These are phyloP conservation scores for Porphyrio hochstetteri DNA, from an alignment of 2,113 vertebrate species.

Conservation along the genomic window DNA sequence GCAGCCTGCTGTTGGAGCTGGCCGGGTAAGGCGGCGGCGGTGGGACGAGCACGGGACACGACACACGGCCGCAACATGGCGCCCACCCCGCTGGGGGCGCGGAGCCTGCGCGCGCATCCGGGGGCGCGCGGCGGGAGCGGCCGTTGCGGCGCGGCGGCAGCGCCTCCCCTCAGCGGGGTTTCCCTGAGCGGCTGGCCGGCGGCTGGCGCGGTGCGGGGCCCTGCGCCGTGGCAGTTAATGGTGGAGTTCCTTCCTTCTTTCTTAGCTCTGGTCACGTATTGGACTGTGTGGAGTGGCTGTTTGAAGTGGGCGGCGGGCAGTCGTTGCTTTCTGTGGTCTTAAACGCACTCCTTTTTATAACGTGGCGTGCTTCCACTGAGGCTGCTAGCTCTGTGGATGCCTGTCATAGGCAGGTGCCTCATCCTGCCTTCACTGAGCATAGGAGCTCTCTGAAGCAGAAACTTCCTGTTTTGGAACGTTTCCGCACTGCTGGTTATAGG, in stretches of 20 bases:
- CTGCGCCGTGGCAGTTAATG: fast-evolving
- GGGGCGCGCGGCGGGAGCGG: background rate
- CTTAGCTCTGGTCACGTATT: fast-evolving
- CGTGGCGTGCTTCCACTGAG: fast-evolving
- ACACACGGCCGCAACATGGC: background rate
- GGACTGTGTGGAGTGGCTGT: background rate
- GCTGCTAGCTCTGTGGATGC: fast-evolving
- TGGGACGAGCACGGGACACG: too few relatives aligned
- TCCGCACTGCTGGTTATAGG: background rate
- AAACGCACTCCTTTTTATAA: fast-evolving
- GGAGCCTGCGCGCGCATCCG: background rate
- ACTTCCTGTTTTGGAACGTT: background rate
- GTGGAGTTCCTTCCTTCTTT: fast-evolving
- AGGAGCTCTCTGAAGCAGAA: background rate
- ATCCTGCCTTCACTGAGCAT: fast-evolving
- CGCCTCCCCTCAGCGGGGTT: background rate
- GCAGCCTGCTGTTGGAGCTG: slow-evolving; percentile 87
- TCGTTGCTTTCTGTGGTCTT: fast-evolving
- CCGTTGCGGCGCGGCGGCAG: background rate
- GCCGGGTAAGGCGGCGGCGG: slow-evolving; percentile 77
- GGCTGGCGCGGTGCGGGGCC: fast-evolving
- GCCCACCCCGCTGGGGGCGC: background rate
- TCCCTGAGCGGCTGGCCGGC: background rate
- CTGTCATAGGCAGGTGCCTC: fast-evolving
- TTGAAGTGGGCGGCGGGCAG: background rate